Percentiles rank a stretch among this genome's conserved stretches.
These are phyloP conservation scores for Ectemnius lituratus DNA, from an alignment of 2,888 invertebrate genomes.

Conservation along the genomic window DNA sequence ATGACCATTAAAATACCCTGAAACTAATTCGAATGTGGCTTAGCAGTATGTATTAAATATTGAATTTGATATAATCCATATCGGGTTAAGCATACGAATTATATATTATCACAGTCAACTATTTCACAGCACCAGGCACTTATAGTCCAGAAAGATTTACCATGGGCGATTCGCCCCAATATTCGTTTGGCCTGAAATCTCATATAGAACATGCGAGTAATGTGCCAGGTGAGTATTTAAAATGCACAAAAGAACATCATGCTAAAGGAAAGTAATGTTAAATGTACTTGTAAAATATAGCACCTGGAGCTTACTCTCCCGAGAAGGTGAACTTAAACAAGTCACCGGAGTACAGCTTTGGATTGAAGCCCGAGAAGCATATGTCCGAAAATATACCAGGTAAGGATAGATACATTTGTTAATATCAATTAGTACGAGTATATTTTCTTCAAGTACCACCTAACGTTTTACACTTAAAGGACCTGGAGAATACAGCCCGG, in stretches of 20 bases:
- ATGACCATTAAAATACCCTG: no score
- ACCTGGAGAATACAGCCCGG: slow-evolving; percentile 79
- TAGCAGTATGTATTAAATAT: no score
- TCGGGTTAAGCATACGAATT: no score
- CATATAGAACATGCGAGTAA: slow-evolving; percentile 81
- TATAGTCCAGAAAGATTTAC: slow-evolving; percentile 80
- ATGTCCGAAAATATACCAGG: slow-evolving; percentile 72
- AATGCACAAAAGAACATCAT: no score
- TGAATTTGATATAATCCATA: no score
- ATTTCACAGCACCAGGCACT: slow-evolving; percentile 63
- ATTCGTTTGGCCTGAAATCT: slow-evolving; percentile 85
- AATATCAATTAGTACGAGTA: neutral
- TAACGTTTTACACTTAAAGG: slow-evolving; percentile 59
- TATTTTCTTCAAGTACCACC: slow-evolving; percentile 7
- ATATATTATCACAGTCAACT: neutral
- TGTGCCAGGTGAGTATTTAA: slow-evolving; percentile 80
- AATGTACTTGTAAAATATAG: slow-evolving; percentile 39
- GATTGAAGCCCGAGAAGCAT: slow-evolving; percentile 53
- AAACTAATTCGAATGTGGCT: no score
- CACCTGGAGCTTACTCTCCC: slow-evolving; percentile 69
- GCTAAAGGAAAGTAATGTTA: no score
- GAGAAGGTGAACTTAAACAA: slow-evolving; percentile 68
- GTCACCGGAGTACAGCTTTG: slow-evolving; percentile 67
- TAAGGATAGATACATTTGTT: slow-evolving; percentile 23
- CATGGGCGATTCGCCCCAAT: slow-evolving; percentile 82